Evolutionary conservation across 2,113 vertebrate species (phyloP).

Genomic region (Orycteropus afer): DNA sequence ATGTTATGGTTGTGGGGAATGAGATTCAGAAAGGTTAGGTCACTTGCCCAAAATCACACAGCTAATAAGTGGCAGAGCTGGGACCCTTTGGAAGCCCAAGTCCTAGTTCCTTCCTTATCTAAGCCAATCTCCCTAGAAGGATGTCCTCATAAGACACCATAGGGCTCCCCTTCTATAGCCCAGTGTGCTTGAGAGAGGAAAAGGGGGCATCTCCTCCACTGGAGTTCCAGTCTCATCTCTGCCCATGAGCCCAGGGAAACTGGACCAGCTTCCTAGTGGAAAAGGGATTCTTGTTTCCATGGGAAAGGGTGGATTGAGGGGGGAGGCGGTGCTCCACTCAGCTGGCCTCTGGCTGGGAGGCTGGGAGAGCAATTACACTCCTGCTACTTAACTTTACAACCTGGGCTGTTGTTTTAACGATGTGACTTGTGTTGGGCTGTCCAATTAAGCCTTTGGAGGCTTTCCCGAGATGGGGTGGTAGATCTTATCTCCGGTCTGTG

Average conservation of each 20-base stretch:
- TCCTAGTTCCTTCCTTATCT: background rate
- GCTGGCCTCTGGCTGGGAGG: conserved; percentile 62
- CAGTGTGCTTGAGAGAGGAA: background rate
- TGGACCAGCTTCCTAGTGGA: background rate
- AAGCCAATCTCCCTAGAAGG: background rate
- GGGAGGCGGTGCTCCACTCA: background rate
- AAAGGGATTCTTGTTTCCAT: background rate
- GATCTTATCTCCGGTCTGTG: conserved; percentile 77
- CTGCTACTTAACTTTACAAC: conserved; percentile 79
- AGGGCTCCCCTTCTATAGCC: background rate
- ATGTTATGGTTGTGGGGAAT: background rate
- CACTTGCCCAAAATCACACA: conserved; percentile 3
- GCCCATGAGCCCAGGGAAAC: background rate
- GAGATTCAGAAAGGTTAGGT: background rate
- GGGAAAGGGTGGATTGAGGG: background rate
- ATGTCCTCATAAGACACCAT: background rate
- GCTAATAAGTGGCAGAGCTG: background rate
- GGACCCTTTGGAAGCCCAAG: background rate
- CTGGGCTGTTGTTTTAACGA: conserved; percentile 78
- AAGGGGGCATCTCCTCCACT: background rate
- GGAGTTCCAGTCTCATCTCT: background rate
- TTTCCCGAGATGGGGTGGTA: conserved; percentile 79
- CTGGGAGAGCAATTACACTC: conserved; percentile 69
- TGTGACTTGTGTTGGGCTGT: conserved; percentile 72
- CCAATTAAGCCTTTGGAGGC: conserved; percentile 82